Evolutionary conservation across 2,888 invertebrate species (phyloP).

Genomic region (Mesorhabditis spiculigera): DNA sequence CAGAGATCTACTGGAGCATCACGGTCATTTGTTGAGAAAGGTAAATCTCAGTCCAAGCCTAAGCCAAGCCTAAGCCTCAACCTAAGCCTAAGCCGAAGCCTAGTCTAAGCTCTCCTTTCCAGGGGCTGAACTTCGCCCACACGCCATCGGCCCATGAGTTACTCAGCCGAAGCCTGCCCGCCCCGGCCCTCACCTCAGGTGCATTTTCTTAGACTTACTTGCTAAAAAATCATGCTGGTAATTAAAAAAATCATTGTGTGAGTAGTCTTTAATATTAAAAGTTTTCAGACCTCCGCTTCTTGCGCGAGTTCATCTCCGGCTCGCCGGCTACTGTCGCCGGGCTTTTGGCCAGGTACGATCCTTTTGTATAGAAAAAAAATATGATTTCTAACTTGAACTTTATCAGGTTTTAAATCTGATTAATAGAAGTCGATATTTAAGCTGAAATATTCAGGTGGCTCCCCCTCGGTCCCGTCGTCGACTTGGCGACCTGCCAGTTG

Average conservation of each 20-base stretch:
- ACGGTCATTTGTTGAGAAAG: conserved; percentile 73
- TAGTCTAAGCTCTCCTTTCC: neutral
- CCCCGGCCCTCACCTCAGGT: conserved; percentile 20
- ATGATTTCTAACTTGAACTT: too few relatives aligned
- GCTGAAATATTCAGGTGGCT: too few relatives aligned
- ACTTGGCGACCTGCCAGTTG: conserved; percentile 66
- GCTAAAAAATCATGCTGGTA: neutral
- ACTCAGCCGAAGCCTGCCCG: conserved; percentile 60
- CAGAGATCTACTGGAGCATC: conserved; percentile 58
- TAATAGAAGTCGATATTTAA: too few relatives aligned
- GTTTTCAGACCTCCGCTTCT: conserved; percentile 63
- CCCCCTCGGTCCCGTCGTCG: conserved; percentile 27
- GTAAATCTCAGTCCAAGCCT: neutral
- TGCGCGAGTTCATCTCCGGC: conserved; percentile 72
- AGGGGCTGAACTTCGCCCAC: neutral
- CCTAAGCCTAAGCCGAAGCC: neutral
- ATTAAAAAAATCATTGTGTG: neutral
- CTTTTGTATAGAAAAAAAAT: too few relatives aligned
- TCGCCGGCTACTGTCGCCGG: conserved; percentile 83
- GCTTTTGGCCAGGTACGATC: conserved; percentile 71
- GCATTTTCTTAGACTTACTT: neutral
- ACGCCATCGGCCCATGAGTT: conserved; percentile 68
- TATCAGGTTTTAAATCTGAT: too few relatives aligned
- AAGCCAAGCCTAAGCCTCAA: too few relatives aligned
- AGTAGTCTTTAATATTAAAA: neutral